Conservation (phyloP, 2,797 vertebrate genomes). For the Cottoperca gobio region DNA sequence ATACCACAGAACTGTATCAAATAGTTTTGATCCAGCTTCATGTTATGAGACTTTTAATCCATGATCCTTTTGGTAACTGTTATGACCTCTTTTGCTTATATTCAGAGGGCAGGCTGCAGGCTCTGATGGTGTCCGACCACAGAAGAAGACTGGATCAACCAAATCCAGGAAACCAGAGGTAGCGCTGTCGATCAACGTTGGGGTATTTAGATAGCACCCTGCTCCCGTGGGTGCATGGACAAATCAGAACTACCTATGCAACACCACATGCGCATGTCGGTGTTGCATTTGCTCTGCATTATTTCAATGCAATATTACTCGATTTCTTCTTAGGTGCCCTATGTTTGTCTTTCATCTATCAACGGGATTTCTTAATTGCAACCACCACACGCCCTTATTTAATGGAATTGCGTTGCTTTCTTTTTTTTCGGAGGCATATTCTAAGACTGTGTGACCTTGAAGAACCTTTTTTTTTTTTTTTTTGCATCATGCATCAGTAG, state of each 20-base stretch:
- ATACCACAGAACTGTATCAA: background rate
- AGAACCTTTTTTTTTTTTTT: no score
- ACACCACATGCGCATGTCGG: conserved; percentile 1
- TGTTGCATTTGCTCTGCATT: conserved; percentile 31
- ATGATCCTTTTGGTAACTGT: background rate
- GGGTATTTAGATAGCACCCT: conserved; percentile 80
- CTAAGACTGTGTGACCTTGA: background rate
- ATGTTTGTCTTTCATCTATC: background rate
- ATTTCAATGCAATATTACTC: conserved; percentile 35
- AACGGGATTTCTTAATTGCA: conserved; percentile 1
- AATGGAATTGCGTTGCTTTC: background rate
- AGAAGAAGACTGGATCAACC: conserved; percentile 63
- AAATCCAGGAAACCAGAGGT: conserved; percentile 86
- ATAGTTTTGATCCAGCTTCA: background rate
- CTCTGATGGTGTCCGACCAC: conserved; percentile 43
- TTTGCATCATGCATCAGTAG: conserved; percentile 3
- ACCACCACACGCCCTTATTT: background rate
- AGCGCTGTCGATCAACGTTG: conserved; percentile 86
- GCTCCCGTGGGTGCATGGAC: conserved; percentile 7
- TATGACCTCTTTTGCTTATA: conserved; percentile 6
- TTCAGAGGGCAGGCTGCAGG: conserved; percentile 65
- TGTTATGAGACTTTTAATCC: background rate
- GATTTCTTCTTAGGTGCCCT: background rate
- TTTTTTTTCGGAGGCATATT: background rate
- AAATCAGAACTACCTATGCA: conserved; percentile 30